Base-by-base conservation (phyloP, 2,113 vertebrate species). In the Burhinus oedicnemus region DNA sequence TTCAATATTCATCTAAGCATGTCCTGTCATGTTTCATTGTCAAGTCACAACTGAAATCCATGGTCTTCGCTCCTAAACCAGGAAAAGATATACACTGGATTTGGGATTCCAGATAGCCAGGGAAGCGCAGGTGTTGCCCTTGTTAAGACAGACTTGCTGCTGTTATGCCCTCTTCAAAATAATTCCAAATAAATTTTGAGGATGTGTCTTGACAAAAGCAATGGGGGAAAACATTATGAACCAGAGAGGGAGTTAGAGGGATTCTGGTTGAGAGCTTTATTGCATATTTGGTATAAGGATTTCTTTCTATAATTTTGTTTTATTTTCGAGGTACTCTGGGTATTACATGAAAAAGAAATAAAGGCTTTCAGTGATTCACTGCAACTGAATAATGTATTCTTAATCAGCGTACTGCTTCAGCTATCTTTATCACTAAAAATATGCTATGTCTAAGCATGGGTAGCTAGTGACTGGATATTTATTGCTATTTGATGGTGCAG, bases 1-100 rank as follows among this genome's bases (percentile, higher is more conserved):
- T 92, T 93, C 54, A 51, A 36, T 92, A 93, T 90, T 95, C 94
- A 90, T 40, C 83, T 90, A 83, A 90, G 81, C 76, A 40, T 23
- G 78, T 71, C 47, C 42, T 84, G 55, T 60, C 3, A 0, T 71
- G 51, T 92, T 93, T 87, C 80, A n/a, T 81, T 93, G 88, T 69
- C 76, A 74, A 74, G 32, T 74, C 51, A 55, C 69, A 76, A 47
- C 52, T 68, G 74, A 95, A 91, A 71, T 76, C 77, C 60, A 69
- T 26, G 30, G 86, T 40, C 13, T 72, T 57, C 58, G 25, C 49
- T 77, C 38, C 40, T 80, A 81, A 83, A 58, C 22, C 38, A 38
- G 36, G 42, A 55, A 78, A 72, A 38, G 16, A n/a, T 38, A 25
- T 13, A 54, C 29, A 3, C 20, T 64, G 47, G 36, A 32, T 89